A percentile compares a stretch with the other conserved stretches of the same genome.
Conservation (phyloP, 2,888 invertebrate species). For the Stomorhina lunata region DNA sequence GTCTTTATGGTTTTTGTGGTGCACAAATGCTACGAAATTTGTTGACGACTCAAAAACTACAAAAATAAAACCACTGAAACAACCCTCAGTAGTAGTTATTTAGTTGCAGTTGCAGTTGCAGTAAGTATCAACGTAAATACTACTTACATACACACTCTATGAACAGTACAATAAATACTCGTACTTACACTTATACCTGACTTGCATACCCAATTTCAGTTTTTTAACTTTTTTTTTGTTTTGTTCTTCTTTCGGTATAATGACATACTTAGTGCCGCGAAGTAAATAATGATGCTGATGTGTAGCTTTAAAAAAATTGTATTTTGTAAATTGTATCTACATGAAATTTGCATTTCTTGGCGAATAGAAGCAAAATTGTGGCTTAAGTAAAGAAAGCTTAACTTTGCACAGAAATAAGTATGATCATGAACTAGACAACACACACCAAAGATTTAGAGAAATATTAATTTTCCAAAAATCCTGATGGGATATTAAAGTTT, state of each 20-base stretch:
- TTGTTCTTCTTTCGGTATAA: slow-evolving; percentile 18
- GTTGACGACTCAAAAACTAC: slow-evolving; percentile 52
- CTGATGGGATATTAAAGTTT: too few species aligned
- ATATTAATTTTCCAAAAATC: slow-evolving; percentile 25
- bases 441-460: slow-evolving; percentile 23
- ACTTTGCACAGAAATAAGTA: slow-evolving; percentile 33
- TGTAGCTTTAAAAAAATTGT: slow-evolving; percentile 4
- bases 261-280: slow-evolving; percentile 51
- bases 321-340: slow-evolving; percentile 35
- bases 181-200: too few species aligned
- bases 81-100: slow-evolving; percentile 15
- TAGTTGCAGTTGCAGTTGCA: slow-evolving; percentile 22
- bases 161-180: slow-evolving; percentile 24
- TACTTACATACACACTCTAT: slow-evolving; percentile 36
- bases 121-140: slow-evolving; percentile 28
- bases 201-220: slow-evolving; percentile 21
- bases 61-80: not conserved
- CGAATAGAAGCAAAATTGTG: not conserved
- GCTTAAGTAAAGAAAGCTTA: not conserved
- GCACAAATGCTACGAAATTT: slow-evolving; percentile 58
- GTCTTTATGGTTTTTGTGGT: slow-evolving; percentile 52
- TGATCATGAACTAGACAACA: slow-evolving; percentile 41
- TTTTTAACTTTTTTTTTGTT: not conserved
- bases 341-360: slow-evolving; percentile 56
- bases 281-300: slow-evolving; percentile 61